phyloP scores from a whole-genome alignment of 2,888 invertebrate species.

The Actias luna region DNA sequence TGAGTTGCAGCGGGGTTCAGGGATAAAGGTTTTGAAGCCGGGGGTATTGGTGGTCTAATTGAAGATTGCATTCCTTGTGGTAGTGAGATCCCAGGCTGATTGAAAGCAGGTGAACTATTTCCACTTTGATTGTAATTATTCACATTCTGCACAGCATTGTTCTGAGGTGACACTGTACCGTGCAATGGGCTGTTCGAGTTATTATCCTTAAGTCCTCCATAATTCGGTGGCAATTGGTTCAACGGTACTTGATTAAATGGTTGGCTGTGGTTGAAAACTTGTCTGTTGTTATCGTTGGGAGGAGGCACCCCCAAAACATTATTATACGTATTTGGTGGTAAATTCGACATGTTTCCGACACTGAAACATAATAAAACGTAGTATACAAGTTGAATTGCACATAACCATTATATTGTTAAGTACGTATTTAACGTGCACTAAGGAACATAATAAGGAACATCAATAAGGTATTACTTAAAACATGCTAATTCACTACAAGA shows the following conservation, averaged over 20 bases:
- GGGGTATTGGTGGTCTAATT: slow-evolving; percentile 42
- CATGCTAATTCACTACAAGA: slow-evolving; percentile 69
- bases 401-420: neutral
- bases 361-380: slow-evolving; percentile 57
- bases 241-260: slow-evolving; percentile 55
- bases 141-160: slow-evolving; percentile 48
- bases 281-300: slow-evolving; percentile 52
- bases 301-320: slow-evolving; percentile 53
- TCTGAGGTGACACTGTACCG: slow-evolving; percentile 41
- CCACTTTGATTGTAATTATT: slow-evolving; percentile 67
- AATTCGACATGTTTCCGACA: slow-evolving; percentile 73
- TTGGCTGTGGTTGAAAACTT: slow-evolving; percentile 48
- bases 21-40: slow-evolving; percentile 18
- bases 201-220: slow-evolving; percentile 56
- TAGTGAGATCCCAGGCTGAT: slow-evolving; percentile 60
- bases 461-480: slow-evolving; percentile 62
- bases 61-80: slow-evolving; percentile 53
- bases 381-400: slow-evolving; percentile 5
- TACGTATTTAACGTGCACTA: neutral
- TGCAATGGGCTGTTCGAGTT: slow-evolving; percentile 66
- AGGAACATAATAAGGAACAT: slow-evolving; percentile 54
- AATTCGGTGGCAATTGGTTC: slow-evolving; percentile 60
- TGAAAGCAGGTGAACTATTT: slow-evolving; percentile 72
- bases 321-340: slow-evolving; percentile 68
- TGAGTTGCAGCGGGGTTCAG: slow-evolving; percentile 47